phyloP scores from a whole-genome alignment of 2,797 vertebrate species.

The Cacajao melanocephalus region DNA sequence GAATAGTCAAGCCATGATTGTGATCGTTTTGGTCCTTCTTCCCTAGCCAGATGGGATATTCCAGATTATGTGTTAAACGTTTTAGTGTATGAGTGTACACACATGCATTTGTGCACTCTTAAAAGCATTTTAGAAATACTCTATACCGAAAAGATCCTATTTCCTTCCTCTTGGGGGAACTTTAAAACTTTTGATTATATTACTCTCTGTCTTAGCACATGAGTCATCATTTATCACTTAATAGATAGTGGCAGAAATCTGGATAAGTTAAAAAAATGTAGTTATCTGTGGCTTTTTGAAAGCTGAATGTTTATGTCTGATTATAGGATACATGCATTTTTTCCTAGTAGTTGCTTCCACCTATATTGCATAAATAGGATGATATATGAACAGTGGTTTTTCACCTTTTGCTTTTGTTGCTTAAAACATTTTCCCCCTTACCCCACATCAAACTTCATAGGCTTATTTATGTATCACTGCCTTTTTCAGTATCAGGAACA shows the following conservation, averaged over 20 bases:
- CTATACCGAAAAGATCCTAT: neutral
- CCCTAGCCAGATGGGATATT: neutral
- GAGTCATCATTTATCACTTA: constrained; percentile 37
- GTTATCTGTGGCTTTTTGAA: constrained; percentile 42
- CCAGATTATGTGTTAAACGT: neutral
- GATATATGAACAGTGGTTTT: neutral
- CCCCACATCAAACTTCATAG: neutral
- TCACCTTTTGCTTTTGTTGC: neutral
- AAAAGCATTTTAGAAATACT: neutral
- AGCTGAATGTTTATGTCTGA: constrained; percentile 19
- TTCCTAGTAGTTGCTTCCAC: neutral
- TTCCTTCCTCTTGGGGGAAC: neutral
- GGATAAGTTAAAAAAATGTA: constrained; percentile 41
- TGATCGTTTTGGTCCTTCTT: neutral
- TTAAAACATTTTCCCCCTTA: neutral
- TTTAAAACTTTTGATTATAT: neutral
- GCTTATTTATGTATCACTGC: neutral
- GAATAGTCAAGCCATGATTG: neutral
- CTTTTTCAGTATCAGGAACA: constrained; percentile 18
- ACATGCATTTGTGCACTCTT: neutral
- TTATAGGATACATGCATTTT: neutral
- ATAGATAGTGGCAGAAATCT: constrained; percentile 50
- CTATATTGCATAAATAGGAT: neutral
- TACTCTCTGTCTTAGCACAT: neutral
- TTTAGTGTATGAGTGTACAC: neutral